These are phyloP conservation scores for Pycnonotus jocosus DNA, from an alignment of 2,113 vertebrate species.

Conservation along the genomic window DNA sequence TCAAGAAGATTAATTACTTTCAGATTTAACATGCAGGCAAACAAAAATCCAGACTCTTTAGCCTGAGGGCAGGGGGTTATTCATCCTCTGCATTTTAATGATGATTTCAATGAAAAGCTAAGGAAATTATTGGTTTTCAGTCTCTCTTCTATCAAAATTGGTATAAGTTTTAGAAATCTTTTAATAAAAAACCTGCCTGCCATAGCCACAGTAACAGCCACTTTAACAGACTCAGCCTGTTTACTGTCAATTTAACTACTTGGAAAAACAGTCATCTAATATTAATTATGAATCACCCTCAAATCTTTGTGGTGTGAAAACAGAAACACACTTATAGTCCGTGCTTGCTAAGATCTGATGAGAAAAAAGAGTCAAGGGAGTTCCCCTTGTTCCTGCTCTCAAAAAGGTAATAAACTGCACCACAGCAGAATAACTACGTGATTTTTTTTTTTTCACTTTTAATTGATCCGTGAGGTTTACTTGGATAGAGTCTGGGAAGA, in stretches of 20 bases:
- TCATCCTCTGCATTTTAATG: not conserved
- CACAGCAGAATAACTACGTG: not conserved
- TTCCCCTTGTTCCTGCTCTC: not conserved
- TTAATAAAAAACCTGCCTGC: not conserved
- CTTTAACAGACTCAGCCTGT: not conserved
- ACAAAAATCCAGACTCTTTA: not conserved
- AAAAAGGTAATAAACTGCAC: not conserved
- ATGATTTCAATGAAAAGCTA: not conserved
- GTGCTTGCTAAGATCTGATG: not conserved
- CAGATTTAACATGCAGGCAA: not conserved
- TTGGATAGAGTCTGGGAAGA: not conserved
- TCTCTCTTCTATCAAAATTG: not conserved
- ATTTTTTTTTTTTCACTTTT: not conserved
- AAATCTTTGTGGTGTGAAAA: not conserved
- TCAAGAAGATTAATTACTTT: not conserved
- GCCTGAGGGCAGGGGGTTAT: not conserved
- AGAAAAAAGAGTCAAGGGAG: not conserved
- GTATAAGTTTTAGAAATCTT: not conserved
- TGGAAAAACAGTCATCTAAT: not conserved
- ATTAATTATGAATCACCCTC: not conserved
- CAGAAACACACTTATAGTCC: not conserved
- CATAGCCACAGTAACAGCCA: not conserved
- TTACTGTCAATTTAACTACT: not conserved
- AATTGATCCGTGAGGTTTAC: not conserved
- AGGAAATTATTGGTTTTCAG: not conserved